Evolutionary conservation across 2,797 vertebrate species (phyloP), one percentile per base, ranked within the genome.

Genomic region (Peromyscus melanophrys): DNA sequence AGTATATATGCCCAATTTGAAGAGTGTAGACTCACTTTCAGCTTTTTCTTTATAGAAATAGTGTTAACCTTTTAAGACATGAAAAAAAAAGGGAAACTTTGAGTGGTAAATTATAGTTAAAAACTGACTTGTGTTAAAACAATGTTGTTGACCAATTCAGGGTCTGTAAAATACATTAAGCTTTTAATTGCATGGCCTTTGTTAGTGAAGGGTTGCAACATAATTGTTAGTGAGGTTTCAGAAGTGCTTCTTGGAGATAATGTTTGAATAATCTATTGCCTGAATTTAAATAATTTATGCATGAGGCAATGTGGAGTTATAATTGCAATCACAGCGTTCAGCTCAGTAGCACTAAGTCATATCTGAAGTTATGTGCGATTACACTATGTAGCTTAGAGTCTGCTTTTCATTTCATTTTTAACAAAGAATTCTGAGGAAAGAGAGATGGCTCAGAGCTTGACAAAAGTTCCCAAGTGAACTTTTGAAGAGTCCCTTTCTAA

Each of bases 241-340:
- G 96, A 99, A 98, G 97, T 97, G 98, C 98, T 98, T 98, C 98
- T 97, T 98, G 92, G 95, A 98, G 98, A 98, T 98, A 98, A 98
- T 98, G 98, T 98, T 98, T 98, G 98, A 99, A 98, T 98, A 99
- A 99, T 99, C 98, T 96, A 97, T 97, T 97, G 91, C 95, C 77
- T 89, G 80, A 95, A 99, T 99, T 99, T 99, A 98, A 99, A 99
- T 99, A 99, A 99, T 99, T 98, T 98, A 99, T 99, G 98, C 98
- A 98, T 95, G 97, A 98, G 97, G 92, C 89, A 92, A 91, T 96
- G 97, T 97, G 97, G 97, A 98, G 96, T 96, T 98, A 96, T 98
- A 98, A 98, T 98, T 98, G 97, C 98, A 99, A 98, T 99, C 98
- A 99, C n/a, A 98, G 96, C 93, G 96, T 97, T 98, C 96, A 96